phyloP scores from a whole-genome alignment of 2,797 vertebrate genomes.

The Megalops cyprinoides region DNA sequence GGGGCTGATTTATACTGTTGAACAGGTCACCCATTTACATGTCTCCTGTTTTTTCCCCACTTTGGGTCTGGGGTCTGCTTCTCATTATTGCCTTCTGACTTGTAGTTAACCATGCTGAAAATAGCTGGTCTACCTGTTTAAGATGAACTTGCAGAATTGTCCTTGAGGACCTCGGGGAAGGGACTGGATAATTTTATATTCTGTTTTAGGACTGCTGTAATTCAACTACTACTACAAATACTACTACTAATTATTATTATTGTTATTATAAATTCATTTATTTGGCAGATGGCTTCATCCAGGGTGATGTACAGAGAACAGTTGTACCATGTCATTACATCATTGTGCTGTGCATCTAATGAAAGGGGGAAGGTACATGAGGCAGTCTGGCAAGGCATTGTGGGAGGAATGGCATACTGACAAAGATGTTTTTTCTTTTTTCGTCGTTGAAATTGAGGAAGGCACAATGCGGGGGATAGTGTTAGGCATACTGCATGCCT shows the following conservation, averaged over 20 bases:
- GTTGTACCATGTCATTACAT: neutral
- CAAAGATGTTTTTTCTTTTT: neutral
- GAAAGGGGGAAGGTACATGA: neutral
- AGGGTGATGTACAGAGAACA: neutral
- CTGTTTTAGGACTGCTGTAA: too few species aligned
- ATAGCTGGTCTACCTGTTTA: neutral
- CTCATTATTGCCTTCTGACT: constrained; percentile 2
- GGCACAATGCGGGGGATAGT: neutral
- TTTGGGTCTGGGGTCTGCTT: constrained; percentile 17
- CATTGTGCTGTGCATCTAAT: neutral
- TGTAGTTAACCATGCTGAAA: neutral
- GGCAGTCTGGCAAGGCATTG: neutral
- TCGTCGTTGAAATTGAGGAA: neutral
- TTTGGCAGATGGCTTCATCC: too few species aligned
- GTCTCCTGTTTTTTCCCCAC: neutral
- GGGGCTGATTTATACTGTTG: constrained; percentile 9
- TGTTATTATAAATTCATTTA: too few species aligned
- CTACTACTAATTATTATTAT: too few species aligned
- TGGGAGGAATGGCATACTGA: neutral
- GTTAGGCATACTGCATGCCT: neutral
- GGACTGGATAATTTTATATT: neutral
- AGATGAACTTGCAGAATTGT: neutral
- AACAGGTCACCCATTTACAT: neutral
- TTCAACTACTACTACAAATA: too few species aligned
- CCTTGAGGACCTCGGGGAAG: neutral